These are phyloP conservation scores for Dendrocincla tyrannina DNA, from an alignment of 2,797 vertebrate species.

Conservation along the genomic window DNA sequence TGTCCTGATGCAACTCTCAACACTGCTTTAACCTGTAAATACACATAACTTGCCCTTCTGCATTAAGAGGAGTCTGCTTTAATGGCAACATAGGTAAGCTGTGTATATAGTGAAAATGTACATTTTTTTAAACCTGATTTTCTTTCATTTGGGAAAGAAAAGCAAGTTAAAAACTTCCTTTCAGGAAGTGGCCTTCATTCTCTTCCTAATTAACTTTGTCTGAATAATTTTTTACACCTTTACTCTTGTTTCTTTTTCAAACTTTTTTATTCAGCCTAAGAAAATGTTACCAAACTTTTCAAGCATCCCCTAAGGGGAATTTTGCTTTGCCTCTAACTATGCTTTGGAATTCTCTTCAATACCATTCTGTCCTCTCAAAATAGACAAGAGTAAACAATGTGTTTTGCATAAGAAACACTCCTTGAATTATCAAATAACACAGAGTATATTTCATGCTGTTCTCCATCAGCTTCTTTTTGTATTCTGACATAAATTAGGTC, in stretches of 20 bases:
- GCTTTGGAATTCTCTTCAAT: not conserved
- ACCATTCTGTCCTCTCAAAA: not conserved
- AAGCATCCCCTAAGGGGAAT: not conserved
- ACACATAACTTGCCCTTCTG: not conserved
- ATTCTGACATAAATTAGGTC: not conserved
- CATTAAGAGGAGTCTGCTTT: not conserved
- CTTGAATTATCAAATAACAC: not conserved
- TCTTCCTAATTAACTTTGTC: not conserved
- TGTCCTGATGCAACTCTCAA: not conserved
- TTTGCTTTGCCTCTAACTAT: not conserved
- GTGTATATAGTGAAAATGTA: not conserved
- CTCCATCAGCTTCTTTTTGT: not conserved
- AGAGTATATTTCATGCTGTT: not conserved
- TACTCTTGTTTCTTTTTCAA: not conserved
- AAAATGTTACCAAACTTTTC: not conserved
- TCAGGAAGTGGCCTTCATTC: not conserved
- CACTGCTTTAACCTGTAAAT: not conserved
- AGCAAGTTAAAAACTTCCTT: not conserved
- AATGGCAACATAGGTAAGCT: not conserved
- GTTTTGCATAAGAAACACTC: not conserved
- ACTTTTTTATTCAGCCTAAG: not conserved
- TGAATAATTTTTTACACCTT: not conserved
- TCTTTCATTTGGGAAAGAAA: not conserved
- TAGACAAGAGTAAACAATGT: not conserved
- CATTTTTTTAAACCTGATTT: not conserved